phyloP scores from a whole-genome alignment of 2,888 invertebrate species.

The Chironomus riparius region DNA sequence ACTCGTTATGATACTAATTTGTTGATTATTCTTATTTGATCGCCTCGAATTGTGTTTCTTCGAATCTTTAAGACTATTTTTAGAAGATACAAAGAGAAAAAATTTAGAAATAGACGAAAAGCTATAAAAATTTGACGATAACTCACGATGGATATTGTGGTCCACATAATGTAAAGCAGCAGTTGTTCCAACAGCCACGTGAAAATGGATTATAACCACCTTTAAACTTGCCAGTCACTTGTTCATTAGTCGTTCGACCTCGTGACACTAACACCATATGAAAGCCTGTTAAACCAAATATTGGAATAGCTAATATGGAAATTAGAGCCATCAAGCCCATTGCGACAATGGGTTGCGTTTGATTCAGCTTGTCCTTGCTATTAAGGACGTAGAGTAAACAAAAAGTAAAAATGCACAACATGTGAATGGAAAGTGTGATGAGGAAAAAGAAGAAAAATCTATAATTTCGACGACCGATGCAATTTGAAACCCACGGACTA shows the following conservation, averaged over 20 bases:
- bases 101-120: conserved; percentile 2
- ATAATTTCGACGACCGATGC: conserved; percentile 94
- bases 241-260: conserved; percentile 98
- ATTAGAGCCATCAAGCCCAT: conserved; percentile 88
- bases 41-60: conserved; percentile 58
- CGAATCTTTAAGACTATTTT: conserved; percentile 53
- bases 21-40: conserved; percentile 45
- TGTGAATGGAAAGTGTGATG: conserved; percentile 90
- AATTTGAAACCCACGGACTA: conserved; percentile 79
- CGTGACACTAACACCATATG: conserved; percentile 94
- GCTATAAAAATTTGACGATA: conserved; percentile 5
- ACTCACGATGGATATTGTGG: conserved; percentile 92
- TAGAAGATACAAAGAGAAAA: conserved; percentile 31
- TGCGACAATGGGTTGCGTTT: conserved; percentile 75
- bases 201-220: conserved; percentile 98
- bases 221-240: conserved; percentile 98
- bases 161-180: conserved; percentile 90
- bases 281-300: conserved; percentile 95
- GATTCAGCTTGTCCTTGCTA: conserved; percentile 68
- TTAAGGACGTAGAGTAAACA: conserved; percentile 87
- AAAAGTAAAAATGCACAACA: conserved; percentile 92
- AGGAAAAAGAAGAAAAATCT: conserved; percentile 99
- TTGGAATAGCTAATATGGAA: conserved; percentile 86
- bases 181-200: conserved; percentile 89
- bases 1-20: conserved; percentile 42